These are phyloP conservation scores for Pelmatolapia mariae DNA, from an alignment of 2,113 vertebrate genomes.

Conservation along the genomic window DNA sequence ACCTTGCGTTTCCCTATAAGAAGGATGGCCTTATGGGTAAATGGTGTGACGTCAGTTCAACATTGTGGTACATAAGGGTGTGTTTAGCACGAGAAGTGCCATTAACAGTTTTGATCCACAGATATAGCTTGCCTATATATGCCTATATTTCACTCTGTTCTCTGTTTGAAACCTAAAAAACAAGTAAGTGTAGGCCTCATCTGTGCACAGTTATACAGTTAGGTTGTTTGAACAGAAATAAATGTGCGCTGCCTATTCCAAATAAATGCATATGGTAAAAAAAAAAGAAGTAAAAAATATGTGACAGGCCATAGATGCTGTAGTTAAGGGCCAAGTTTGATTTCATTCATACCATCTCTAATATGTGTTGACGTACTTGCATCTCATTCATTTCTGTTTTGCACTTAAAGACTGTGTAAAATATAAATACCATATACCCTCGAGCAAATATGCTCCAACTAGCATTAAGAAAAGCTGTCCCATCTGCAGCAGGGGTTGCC, in stretches of 20 bases:
- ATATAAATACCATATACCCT: neutral
- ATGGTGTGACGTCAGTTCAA: neutral
- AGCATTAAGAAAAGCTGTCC: neutral
- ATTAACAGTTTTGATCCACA: neutral
- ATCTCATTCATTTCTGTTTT: neutral
- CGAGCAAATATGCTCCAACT: neutral
- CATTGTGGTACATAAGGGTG: neutral
- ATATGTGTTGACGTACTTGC: neutral
- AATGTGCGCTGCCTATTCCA: neutral
- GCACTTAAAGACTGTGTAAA: neutral
- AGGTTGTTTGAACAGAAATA: neutral
- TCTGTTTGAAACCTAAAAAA: neutral
- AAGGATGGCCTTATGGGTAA: neutral
- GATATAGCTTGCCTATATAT: neutral
- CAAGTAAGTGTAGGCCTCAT: rapidly evolving
- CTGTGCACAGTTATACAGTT: neutral
- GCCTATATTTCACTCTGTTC: neutral
- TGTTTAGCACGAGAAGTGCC: neutral
- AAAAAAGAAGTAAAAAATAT: neutral
- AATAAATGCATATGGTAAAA: neutral
- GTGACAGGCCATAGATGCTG: neutral
- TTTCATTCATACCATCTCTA: neutral
- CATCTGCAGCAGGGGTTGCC: conserved; percentile 10
- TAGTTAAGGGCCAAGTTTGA: neutral
- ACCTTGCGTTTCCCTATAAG: neutral